Evolutionary conservation across 30 jellyfish, hydroid and myxozoan genomes (phyloP), one percentile per base, ranked within the genome.

Genomic region (Turritopsis rubra): DNA sequence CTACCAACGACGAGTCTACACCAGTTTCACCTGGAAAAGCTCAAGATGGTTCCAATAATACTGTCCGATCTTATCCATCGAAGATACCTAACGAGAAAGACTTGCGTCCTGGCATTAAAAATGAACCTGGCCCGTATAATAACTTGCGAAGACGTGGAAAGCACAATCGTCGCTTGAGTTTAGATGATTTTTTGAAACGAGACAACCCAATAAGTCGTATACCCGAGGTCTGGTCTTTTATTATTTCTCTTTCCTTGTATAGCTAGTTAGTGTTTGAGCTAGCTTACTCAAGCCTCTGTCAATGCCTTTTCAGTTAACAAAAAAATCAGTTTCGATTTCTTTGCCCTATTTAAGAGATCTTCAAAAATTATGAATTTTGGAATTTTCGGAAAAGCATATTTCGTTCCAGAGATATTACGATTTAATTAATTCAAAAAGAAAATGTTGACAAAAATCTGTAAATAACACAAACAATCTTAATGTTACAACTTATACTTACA

Each of bases 91-190:
- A 72, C 27, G 82, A 25, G 54, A 23, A 73, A 21, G 87, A 83
- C 27, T 77, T 89, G 23, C 60, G 82, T 80, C 87, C 90, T 24
- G 89, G 95, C 29, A 24, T 72, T 25, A 31, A 66, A 21, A 66
- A 80, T 30, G n/a, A 60, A n/a, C 71, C 28, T 7, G 77, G 87
- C 13, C 77, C 28, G 41, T 86, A 89, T 16, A 86, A 87, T 82
- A 17, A 71, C 7, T 28, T 87, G 54, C 83, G 87, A 18, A 23
- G 91, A 27, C 28, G 90, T 21, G 30, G 53, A 23, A 70, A 52
- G 54, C 21, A 54, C 18, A 5, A 25, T 27, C 52, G 82, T 21
- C 28, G 65, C 9, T 27, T 74, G 19, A 74, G 82, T 74, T 74
- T 74, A n/a, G 65, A 74, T 13, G 82, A 74, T 74, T n/a, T 74